Evolutionary conservation across 2,797 vertebrate species (phyloP), one percentile per base, ranked within the genome.

Genomic region (Masticophis lateralis): DNA sequence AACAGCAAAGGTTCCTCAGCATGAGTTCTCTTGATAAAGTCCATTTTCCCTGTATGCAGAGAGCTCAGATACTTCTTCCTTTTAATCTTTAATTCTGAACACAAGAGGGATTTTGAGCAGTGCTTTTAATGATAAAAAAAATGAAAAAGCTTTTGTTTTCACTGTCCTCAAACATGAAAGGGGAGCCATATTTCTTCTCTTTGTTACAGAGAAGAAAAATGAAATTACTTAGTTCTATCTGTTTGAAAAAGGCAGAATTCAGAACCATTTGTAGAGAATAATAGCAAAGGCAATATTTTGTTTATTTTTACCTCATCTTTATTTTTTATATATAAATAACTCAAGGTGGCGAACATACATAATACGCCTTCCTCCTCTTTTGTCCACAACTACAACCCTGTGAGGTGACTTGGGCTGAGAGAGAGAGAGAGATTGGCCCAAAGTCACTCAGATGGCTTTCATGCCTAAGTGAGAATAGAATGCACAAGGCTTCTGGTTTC

Each of bases 1-100:
- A 91, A 51, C 74, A 93, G 61, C 13, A 55, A 92, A 91, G 89
- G 2, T 0, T 0, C 90, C 93, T 90, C 0, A 0, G 94, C 92
- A 53, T 93, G 90, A 88, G n/a, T 69, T 95, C 89, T 94, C 91
- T 89, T 92, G 53, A 88, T 94, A 90, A 51, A 94, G 2, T 22
- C 51, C n/a, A n/a, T 94, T 95, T 94, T 57, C 87, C 94, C 89
- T 92, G 92, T 93, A 92, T 90, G 74, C 86, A 92, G 27, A 83
- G 57, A 92, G 92, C 89, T 83, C 60, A 69, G 3, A 55, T 91
- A 92, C 92, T 22, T 2, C 4, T 47, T 11, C 12, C 47, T 57
- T 93, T 79, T 89, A 93, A 91, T 59, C 63, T 94, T 93, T 91
- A 94, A 66, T 56, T 61, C 25, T 91, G 1, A 69, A 61, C n/a